Base-by-base conservation (phyloP, 2,113 vertebrate genomes). In the Petromus typicus region DNA sequence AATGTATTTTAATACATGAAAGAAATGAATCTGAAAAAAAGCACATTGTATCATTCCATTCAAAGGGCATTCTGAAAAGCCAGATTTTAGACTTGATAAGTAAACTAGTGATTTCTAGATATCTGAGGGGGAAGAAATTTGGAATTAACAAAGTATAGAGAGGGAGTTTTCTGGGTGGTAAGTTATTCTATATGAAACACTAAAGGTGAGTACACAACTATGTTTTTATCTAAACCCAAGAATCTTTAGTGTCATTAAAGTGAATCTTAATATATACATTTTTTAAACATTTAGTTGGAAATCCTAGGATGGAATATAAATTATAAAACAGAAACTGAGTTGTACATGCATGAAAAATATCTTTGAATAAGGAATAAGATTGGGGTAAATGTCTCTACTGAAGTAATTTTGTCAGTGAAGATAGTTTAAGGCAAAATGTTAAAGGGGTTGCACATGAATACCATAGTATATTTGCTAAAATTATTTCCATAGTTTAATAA, bases 321-420 rank as follows among this genome's bases (percentile, higher is more conserved):
- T 37, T 93, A n/a, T 82, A 83, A 80, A 23, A 93, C 57, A 95
- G n/a, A 90, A 63, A 40, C 3, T 80, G 8, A 64, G 80, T 79
- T 69, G 78, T 20, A 79, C 43, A 56, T 79, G 34, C 9, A 61
- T 92, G 45, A 69, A 88, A 27, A 66, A 61, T 69, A 23, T 71
- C 16, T 67, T 54, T 61, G 30, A 82, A 76, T 27, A 2, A 20
- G 20, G n/a, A n/a, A 14, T 71, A 22, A 59, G 32, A n/a, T n/a
- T n/a, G n/a, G 20, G 34, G 54, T 37, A 90, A 90, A 79, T 17
- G 10, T 79, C 25, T 37, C 56, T 59, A 59, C 40, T 20, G 27
- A 90, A 59, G 40, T 66, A 93, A 75, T 66, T 93, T 66, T 66
- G 14, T 16, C 75, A 66, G 64, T 75, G 37, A 75, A 22, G 57